phyloP scores from a whole-genome alignment of 2,797 vertebrate genomes.

The Odontamblyopus lacepedii region DNA sequence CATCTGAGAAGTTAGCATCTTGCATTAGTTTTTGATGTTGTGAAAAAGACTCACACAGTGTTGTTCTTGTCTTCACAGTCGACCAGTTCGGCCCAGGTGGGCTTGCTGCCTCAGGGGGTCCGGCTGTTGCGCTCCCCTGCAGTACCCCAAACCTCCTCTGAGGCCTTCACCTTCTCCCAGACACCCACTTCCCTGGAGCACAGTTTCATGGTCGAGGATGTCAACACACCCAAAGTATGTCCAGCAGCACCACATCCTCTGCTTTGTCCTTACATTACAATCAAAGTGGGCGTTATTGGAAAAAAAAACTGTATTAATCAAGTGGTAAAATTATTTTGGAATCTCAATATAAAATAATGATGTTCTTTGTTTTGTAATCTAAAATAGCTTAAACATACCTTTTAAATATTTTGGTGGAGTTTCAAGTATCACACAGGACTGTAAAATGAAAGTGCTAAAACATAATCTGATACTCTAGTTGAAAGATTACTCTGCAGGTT shows the following conservation, averaged over 20 bases:
- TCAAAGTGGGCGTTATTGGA: background rate
- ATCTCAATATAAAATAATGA: too few relatives aligned
- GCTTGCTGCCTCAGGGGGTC: constrained; percentile 81
- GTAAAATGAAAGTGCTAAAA: background rate
- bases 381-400: too few relatives aligned
- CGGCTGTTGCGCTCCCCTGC: constrained; percentile 86
- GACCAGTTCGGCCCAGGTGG: constrained; percentile 82
- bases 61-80: constrained; percentile 71
- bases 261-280: background rate
- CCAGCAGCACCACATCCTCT: constrained; percentile 10
- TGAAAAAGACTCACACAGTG: constrained; percentile 14
- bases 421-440: background rate
- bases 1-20: constrained; percentile 8
- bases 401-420: too few relatives aligned
- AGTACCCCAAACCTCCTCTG: constrained; percentile 81
- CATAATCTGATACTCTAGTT: too few relatives aligned
- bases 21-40: constrained; percentile 13
- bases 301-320: too few relatives aligned
- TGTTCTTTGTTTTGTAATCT: background rate
- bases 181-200: constrained; percentile 81
- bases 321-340: too few relatives aligned
- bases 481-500: too few relatives aligned
- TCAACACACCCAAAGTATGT: constrained; percentile 93
- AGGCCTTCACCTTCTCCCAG: constrained; percentile 87
- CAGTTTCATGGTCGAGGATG: constrained; percentile 91